Evolutionary conservation across 92 coral and sea anemone species (phyloP).

Genomic region (Pocillopora meandrina): DNA sequence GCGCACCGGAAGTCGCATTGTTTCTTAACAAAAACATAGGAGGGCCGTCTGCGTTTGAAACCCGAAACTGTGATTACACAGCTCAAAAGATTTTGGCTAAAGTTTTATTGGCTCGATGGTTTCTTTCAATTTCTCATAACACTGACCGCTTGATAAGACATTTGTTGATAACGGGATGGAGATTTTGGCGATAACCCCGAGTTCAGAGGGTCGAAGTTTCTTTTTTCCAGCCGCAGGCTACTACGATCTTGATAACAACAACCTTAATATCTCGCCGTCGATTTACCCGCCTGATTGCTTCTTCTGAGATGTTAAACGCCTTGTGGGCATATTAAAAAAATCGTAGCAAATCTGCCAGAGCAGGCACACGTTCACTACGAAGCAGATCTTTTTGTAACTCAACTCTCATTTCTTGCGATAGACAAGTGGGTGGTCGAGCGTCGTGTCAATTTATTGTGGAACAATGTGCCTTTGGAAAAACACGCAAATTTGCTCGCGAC

Average conservation of each 20-base stretch:
- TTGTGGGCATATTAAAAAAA: neutral
- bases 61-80: constrained; percentile 8
- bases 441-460: neutral
- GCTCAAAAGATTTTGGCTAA: neutral
- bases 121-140: neutral
- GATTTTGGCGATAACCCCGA: neutral
- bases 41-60: neutral
- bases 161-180: neutral
- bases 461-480: constrained; percentile 14
- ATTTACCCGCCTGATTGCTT: neutral
- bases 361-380: neutral
- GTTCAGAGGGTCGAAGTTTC: neutral
- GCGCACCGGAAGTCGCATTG: constrained; percentile 23
- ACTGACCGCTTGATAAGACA: neutral
- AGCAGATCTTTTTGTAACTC: neutral
- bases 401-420: neutral
- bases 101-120: neutral
- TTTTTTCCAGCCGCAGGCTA: constrained; percentile 7
- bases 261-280: neutral
- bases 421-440: constrained; percentile 10
- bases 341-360: neutral
- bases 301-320: neutral
- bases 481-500: constrained; percentile 1
- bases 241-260: neutral
- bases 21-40: neutral